Evolutionary conservation across 2,888 invertebrate species (phyloP).

Genomic region (Synanthedon andrenaeformis): DNA sequence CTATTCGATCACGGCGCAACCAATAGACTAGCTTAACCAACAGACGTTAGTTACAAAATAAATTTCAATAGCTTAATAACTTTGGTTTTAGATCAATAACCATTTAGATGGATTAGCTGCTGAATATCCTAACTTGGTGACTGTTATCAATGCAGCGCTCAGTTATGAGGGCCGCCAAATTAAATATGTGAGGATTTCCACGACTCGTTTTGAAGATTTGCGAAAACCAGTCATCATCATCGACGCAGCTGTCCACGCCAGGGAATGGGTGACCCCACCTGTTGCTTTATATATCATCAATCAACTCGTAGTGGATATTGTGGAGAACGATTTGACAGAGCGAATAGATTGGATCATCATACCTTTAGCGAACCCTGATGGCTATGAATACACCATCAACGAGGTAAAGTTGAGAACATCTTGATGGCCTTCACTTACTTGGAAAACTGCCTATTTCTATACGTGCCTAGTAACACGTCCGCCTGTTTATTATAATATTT

Average conservation of each 20-base stretch:
- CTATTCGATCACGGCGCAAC: too few relatives aligned
- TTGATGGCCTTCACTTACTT: constrained; percentile 4
- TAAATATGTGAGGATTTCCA: constrained; percentile 72
- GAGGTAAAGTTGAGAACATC: constrained; percentile 30
- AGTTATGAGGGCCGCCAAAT: constrained; percentile 73
- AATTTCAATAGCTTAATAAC: too few relatives aligned
- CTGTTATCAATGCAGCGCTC: constrained; percentile 66
- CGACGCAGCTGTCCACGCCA: constrained; percentile 74
- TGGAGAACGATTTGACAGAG: constrained; percentile 58
- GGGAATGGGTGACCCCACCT: constrained; percentile 81
- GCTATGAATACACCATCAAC: constrained; percentile 75
- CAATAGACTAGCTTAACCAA: too few relatives aligned
- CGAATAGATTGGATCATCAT: constrained; percentile 76
- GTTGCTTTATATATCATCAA: constrained; percentile 76
- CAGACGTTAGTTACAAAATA: too few relatives aligned
- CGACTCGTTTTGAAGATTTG: constrained; percentile 45
- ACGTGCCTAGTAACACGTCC: constrained; percentile 3
- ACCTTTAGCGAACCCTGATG: constrained; percentile 79
- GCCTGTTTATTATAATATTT: not conserved
- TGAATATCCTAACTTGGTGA: constrained; percentile 57
- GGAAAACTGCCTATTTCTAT: constrained; percentile 4
- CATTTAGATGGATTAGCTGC: constrained; percentile 49
- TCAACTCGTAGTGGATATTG: constrained; percentile 71
- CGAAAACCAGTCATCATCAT: constrained; percentile 70
- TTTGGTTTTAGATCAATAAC: constrained; percentile 55